These are phyloP conservation scores for Coregonus suidteri DNA, from an alignment of 2,797 vertebrate species.

Conservation along the genomic window DNA sequence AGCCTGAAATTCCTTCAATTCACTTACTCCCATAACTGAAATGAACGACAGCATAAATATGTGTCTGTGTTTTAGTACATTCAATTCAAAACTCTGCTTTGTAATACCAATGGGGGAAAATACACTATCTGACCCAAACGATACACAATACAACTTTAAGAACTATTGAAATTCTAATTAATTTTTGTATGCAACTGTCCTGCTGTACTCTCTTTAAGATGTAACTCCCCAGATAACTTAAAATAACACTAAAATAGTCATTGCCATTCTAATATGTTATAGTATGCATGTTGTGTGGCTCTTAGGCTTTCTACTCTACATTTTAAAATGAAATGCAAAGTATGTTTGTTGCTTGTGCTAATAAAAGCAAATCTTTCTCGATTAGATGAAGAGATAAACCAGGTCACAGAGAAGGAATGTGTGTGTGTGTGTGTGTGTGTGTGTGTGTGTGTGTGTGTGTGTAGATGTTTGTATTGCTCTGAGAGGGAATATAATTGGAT, in stretches of 20 bases:
- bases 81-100: no score
- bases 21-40: no score
- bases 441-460: no score
- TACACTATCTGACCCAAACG: neutral
- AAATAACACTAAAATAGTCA: constrained; percentile 37
- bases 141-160: neutral
- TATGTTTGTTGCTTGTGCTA: constrained; percentile 35
- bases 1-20: no score
- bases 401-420: constrained; percentile 46
- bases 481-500: constrained; percentile 59
- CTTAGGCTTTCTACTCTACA: constrained; percentile 3
- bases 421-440: no score
- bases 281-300: neutral
- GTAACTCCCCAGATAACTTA: constrained; percentile 39
- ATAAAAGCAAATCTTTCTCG: constrained; percentile 51
- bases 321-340: constrained; percentile 19
- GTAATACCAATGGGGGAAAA: no score
- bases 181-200: constrained; percentile 24
- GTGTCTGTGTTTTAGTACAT: no score
- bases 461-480: constrained; percentile 40
- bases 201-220: constrained; percentile 46
- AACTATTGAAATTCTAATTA: constrained; percentile 53
- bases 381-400: constrained; percentile 58
- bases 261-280: constrained; percentile 32
- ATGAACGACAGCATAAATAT: no score